Evolutionary conservation across 2,797 vertebrate genomes (phyloP).

Genomic region (Rhynchotus rufescens): DNA sequence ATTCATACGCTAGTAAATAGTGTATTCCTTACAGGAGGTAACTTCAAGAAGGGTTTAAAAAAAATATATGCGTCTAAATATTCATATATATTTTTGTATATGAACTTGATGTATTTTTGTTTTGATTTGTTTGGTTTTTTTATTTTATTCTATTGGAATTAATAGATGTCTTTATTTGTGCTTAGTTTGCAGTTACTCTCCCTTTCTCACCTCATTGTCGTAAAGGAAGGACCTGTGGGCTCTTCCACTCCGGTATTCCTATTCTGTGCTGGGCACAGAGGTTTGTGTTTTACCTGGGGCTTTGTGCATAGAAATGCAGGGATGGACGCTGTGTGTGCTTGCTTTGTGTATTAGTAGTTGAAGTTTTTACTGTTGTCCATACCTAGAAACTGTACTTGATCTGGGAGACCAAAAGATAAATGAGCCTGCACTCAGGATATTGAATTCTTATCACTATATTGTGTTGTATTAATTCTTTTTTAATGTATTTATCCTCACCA

Average conservation of each 20-base stretch:
- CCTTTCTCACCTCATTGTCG: conserved; percentile 48
- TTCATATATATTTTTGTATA: conserved; percentile 19
- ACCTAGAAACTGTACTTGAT: conserved; percentile 60
- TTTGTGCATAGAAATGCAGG: background rate
- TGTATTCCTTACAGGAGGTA: conserved; percentile 53
- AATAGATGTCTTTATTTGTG: conserved; percentile 68
- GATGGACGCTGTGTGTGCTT: background rate
- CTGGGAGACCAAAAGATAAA: conserved; percentile 62
- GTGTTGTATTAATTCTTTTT: conserved; percentile 66
- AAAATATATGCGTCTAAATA: background rate
- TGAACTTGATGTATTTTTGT: background rate
- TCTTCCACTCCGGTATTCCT: conserved; percentile 52
- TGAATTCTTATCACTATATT: conserved; percentile 52
- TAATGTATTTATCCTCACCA: conserved; percentile 48
- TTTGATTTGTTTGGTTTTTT: conserved; percentile 61
- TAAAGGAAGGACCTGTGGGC: conserved; percentile 60
- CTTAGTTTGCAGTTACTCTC: conserved; percentile 34
- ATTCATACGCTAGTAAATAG: conserved; percentile 66
- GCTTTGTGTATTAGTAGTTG: conserved; percentile 1
- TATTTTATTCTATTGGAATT: conserved; percentile 67
- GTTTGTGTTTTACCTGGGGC: conserved; percentile 35
- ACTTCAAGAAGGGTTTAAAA: conserved; percentile 56
- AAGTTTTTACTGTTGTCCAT: background rate
- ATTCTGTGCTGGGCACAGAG: conserved; percentile 21
- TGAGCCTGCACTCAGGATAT: background rate